Base-by-base conservation (phyloP, 2,113 vertebrate species). In the Procavia capensis region DNA sequence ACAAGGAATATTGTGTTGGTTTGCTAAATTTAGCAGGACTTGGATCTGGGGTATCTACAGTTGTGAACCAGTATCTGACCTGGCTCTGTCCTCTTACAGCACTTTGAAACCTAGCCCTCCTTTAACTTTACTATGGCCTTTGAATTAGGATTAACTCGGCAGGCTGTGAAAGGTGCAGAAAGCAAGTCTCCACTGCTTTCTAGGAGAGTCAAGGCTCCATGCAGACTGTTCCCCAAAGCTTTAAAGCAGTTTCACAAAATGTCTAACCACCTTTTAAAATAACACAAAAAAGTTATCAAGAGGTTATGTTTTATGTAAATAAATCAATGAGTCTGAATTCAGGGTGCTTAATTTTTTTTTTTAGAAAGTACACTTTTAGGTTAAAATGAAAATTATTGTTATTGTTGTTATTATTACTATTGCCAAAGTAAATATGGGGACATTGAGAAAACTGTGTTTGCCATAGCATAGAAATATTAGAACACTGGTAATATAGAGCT, bases 41-140 rank as follows among this genome's bases (percentile, higher is more conserved):
- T 91, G 83, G 45, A 66, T 92, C 45, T 13, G 6, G 90, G 41
- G 45, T 22, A 59, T 88, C 61, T 47, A 4, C 0, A 3, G 61
- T 66, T 79, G 61, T 87, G 84, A 90, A 81, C 59, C 45, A 76
- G 43, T 9, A 8, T 47, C 74, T 94, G 90, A 72, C 88, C 82
- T 92, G 70, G 47, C 85, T 90, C 41, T 36, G 8, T 59, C 43
- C 54, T 76, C 85, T 74, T 22, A 14, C 8, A 88, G 29, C 68
- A 66, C 82, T 95, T 92, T 95, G 95, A 97, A 96, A 85, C 93
- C 83, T n/a, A 64, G 76, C 83, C 57, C 3, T 61, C 82, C 95
- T 92, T 82, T 94, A 70, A 36, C 88, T 93, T 68, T 76, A 59
- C 78, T 39, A 61, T 34, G 75, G 61, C 57, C 68, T 97, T 96